Percentiles rank a stretch among this genome's conserved stretches.
phyloP scores from a whole-genome alignment of 2,113 vertebrate genomes.

The Aphelocoma coerulescens region DNA sequence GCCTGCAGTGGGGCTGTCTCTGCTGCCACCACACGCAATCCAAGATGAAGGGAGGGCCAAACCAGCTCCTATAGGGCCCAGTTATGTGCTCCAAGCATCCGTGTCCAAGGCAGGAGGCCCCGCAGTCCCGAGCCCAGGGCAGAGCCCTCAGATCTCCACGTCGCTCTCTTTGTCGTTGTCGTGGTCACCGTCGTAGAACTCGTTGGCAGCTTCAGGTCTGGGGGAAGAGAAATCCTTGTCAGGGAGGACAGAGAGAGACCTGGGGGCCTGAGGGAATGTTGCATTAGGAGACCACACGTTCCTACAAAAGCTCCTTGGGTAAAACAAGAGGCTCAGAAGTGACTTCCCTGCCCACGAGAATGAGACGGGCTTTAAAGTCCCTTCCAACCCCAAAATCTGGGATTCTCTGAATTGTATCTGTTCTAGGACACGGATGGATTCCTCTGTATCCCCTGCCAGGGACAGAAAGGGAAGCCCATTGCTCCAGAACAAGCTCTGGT shows the following conservation, averaged over 20 bases:
- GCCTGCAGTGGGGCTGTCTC: neutral
- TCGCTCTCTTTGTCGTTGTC: conserved; percentile 99
- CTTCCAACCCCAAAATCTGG: neutral
- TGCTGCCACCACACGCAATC: neutral
- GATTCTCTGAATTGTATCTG: neutral
- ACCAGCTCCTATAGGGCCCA: neutral
- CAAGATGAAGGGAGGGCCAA: neutral
- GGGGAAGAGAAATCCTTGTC: neutral
- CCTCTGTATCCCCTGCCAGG: neutral
- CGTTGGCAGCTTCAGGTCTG: conserved; percentile 93
- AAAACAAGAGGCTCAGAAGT: neutral
- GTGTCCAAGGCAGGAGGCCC: neutral
- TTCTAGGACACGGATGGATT: neutral
- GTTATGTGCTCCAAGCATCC: neutral
- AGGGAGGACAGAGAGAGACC: neutral
- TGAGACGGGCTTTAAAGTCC: neutral
- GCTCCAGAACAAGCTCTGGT: neutral
- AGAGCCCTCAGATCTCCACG: conserved; percentile 88
- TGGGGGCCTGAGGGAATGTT: neutral
- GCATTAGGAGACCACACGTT: rapidly evolving
- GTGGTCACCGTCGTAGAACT: conserved; percentile 97
- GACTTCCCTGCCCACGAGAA: neutral
- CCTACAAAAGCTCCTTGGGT: neutral
- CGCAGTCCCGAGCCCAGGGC: neutral
- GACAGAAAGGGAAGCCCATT: neutral